Evolutionary conservation across 1,140 invertebrate genomes (phyloP), one percentile per base, ranked within the genome.

Genomic region (Meloidogyne hapla): DNA sequence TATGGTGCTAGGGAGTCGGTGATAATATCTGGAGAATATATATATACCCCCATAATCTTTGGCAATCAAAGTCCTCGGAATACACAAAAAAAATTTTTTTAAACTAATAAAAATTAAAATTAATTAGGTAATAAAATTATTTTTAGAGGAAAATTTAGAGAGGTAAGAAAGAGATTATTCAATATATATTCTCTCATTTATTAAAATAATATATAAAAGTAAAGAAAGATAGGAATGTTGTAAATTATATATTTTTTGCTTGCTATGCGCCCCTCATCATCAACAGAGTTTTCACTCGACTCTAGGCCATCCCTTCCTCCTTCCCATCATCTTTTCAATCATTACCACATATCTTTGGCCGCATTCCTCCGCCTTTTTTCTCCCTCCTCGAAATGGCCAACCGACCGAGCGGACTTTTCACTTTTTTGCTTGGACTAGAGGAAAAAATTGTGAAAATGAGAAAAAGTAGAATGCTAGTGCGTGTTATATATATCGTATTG

Each of bases 401-500:
- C n/a, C 48, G 48, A 56, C 45, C 8, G 48, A 56, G 1, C n/a
- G 4, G 18, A 6, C n/a, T 56, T 56, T 56, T 56, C 8, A n/a
- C 5, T n/a, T 56, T 56, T 56, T 4, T 56, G n/a, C 48, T 56
- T 56, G 18, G 48, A 56, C 48, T 56, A 56, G n/a, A 56, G 48
- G 18, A 8, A 13, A 56, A n/a, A 6, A n/a, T n/a, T n/a, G n/a
- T 33, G 33, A 18, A 23, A 23, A 70, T 62, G 48, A 73, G 8
- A 40, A 23, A 64, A 71, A 71, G 5, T 12, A 26, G 63, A 40
- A 63, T 72, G n/a, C 28, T 56, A 21, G 23, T 63, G 23, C 28
- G 25, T 70, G 25, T 63, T 73, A 25, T 73, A 15, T 26, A 18
- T 42, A 64, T 72, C 28, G n/a, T 48, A 62, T 38, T 38, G 40